Evolutionary conservation across 1,140 invertebrate genomes (phyloP), one percentile per base, ranked within the genome.

Genomic region (Phocides pigmalion): DNA sequence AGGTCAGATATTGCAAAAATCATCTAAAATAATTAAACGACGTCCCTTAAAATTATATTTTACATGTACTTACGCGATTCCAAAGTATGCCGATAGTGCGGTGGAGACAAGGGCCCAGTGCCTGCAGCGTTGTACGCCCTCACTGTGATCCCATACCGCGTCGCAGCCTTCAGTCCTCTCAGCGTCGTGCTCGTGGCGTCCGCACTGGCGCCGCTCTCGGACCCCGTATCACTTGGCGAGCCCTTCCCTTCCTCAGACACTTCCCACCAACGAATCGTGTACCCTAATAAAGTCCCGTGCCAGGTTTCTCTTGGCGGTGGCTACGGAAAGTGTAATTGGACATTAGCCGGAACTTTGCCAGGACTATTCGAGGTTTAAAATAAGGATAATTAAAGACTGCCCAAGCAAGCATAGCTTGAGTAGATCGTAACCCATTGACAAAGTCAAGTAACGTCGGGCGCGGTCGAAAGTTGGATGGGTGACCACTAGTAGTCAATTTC

Each of bases 101-200:
- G 94, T 0, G 94, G 91, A 9, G 97, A 97, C 4, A 94, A 91
- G 0, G 97, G 97, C 12, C 97, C 97, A 39, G 94, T 94, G 0
- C 97, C 97, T 51, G 97, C 95, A 46, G 95, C 95, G 77, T 98
- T 99, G 77, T 97, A 97, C 1, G 97, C 96, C 74, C 96, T 95
- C 3, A 98, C 95, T 14, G 95, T 94, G 32, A 98, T 94, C 39
- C 95, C 94, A 86, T 98, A 98, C 70, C 96, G 93, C 0, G 96
- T 97, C 70, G 96, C 97, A 68, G 97, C 96, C 76, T 95, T 94
- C 12, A 98, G 89, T 5, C 94, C 95, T 16, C 94, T 93, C 4
- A 96, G 78, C 17, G 94, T 94, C 22, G 95, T 93, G 75, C 95
- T 95, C 1, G 94, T 95, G 0, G 87, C 82, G 11, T 90, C 88